Conservation (phyloP, 2,888 invertebrate genomes). For the Tillus elongatus region DNA sequence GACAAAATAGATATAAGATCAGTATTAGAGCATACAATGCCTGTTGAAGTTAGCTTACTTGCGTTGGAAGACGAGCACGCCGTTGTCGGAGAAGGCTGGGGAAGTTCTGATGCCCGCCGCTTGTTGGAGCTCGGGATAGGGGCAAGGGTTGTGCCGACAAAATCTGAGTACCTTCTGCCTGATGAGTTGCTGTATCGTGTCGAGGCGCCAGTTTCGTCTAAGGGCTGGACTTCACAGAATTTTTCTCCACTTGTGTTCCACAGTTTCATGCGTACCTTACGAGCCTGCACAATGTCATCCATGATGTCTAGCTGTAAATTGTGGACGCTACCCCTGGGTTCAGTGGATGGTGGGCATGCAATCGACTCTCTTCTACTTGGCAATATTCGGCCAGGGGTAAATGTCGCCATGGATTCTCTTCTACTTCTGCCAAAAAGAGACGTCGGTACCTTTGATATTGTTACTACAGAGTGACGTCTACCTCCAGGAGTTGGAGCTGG, state of each 20-base stretch:
- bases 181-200: slow-evolving; percentile 48
- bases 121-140: slow-evolving; percentile 49
- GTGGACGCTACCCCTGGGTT: slow-evolving; percentile 66
- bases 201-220: slow-evolving; percentile 54
- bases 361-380: slow-evolving; percentile 39
- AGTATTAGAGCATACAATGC: slow-evolving; percentile 73
- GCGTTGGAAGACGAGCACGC: slow-evolving; percentile 23
- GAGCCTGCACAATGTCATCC: slow-evolving; percentile 77
- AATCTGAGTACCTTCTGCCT: slow-evolving; percentile 60
- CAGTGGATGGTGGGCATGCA: slow-evolving; percentile 62
- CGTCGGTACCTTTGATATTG: slow-evolving; percentile 72
- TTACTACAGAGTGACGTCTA: slow-evolving; percentile 76
- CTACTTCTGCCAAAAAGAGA: slow-evolving; percentile 68
- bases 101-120: slow-evolving; percentile 67
- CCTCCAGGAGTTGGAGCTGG: slow-evolving; percentile 66
- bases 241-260: slow-evolving; percentile 71
- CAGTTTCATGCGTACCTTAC: slow-evolving; percentile 74
- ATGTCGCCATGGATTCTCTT: slow-evolving; percentile 73
- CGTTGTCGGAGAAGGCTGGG: slow-evolving; percentile 39
- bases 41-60: slow-evolving; percentile 40
- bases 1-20: slow-evolving; percentile 72
- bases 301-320: slow-evolving; percentile 79
- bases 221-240: slow-evolving; percentile 73
- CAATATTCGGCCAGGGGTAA: slow-evolving; percentile 46
- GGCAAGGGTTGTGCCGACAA: slow-evolving; percentile 52